Percentiles rank a stretch among this genome's conserved stretches.
These are phyloP conservation scores for Agapostemon virescens DNA, from an alignment of 2,888 invertebrate genomes.

Conservation along the genomic window DNA sequence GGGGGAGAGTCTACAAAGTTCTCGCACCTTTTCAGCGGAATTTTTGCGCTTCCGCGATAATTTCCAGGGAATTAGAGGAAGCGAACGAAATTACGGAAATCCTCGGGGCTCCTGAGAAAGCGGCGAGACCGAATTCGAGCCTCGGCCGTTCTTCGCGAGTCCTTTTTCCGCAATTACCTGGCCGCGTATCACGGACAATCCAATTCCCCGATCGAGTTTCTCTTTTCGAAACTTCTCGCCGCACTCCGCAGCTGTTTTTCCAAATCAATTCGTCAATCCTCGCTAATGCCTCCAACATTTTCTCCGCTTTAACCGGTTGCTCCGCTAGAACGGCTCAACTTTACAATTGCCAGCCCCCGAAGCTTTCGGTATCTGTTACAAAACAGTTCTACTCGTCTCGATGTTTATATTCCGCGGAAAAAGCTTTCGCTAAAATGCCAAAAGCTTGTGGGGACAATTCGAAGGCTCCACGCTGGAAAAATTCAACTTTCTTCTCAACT, in stretches of 20 bases:
- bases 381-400: too few species aligned
- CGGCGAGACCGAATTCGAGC: neutral
- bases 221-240: neutral
- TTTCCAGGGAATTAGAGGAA: conserved; percentile 30
- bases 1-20: conserved; percentile 18
- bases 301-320: neutral
- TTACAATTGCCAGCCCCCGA: neutral
- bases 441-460: too few species aligned
- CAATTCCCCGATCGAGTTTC: conserved; percentile 2
- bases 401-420: too few species aligned
- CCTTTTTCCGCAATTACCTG: neutral
- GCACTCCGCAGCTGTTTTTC: neutral
- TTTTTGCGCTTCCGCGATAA: conserved; percentile 29
- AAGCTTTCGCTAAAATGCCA: too few species aligned
- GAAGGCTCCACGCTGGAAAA: too few species aligned
- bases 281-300: neutral
- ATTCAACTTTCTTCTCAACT: too few species aligned
- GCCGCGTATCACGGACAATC: conserved; percentile 3
- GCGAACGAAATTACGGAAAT: conserved; percentile 40
- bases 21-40: conserved; percentile 4
- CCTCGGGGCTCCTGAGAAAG: conserved; percentile 19
- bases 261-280: conserved; percentile 1
- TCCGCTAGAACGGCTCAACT: neutral
- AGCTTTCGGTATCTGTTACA: neutral
- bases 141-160: conserved; percentile 26